phyloP scores from a whole-genome alignment of 2,113 vertebrate genomes.

The Callipepla squamata region DNA sequence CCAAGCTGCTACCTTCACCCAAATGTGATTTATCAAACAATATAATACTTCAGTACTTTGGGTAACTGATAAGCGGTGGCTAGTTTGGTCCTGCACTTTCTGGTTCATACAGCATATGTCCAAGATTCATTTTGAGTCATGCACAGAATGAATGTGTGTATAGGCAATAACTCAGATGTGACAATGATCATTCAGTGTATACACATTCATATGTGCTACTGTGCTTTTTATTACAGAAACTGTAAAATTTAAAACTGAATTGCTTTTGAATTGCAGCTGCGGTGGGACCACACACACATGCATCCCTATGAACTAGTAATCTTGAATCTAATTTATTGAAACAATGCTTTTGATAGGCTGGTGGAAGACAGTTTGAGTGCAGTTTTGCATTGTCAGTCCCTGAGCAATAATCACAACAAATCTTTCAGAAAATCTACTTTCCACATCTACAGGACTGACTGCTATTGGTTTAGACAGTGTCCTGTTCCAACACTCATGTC shows the following conservation, averaged over 20 bases:
- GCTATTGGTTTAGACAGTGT: not conserved
- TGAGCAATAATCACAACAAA: not conserved
- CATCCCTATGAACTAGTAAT: not conserved
- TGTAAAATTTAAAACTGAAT: not conserved
- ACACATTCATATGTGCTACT: not conserved
- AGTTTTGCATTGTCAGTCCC: not conserved
- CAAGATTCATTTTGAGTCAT: not conserved
- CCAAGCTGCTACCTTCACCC: not conserved
- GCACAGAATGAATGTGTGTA: not conserved
- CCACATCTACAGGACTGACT: not conserved
- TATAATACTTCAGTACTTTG: not conserved
- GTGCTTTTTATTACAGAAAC: not conserved
- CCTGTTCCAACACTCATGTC: not conserved
- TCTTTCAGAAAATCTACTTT: not conserved
- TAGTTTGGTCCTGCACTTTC: not conserved
- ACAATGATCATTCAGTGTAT: not conserved
- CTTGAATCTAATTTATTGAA: not conserved
- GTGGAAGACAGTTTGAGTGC: not conserved
- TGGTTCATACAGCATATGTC: not conserved
- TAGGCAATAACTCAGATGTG: not conserved
- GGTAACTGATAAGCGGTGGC: not conserved
- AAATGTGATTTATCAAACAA: not conserved
- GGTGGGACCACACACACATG: fast-evolving
- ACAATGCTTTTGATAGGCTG: not conserved
- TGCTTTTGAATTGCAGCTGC: not conserved